Evolutionary conservation across 1,140 invertebrate genomes (phyloP).

Genomic region (Ditylenchus dipsaci): DNA sequence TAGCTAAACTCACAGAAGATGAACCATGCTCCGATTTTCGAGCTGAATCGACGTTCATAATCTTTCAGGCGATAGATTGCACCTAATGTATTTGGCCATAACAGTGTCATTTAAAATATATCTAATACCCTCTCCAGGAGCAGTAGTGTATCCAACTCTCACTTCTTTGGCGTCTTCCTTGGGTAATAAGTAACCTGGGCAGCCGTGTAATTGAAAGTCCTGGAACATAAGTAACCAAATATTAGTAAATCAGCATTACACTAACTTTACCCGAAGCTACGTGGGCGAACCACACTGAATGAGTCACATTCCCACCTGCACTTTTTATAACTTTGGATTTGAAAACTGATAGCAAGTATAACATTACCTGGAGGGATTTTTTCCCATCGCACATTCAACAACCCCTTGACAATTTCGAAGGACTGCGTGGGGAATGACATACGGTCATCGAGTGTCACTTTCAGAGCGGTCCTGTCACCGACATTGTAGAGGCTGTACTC

Average conservation of each 20-base stretch:
- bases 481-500: conserved; percentile 70
- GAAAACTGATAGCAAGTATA: too few species aligned
- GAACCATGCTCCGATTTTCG: conserved; percentile 92
- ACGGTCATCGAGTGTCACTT: conserved; percentile 55
- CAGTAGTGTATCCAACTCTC: conserved; percentile 76
- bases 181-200: conserved; percentile 83
- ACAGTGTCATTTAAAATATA: neutral
- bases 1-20: conserved; percentile 68
- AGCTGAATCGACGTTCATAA: conserved; percentile 92
- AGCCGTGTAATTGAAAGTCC: conserved; percentile 93
- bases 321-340: conserved; percentile 3
- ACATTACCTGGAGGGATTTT: conserved; percentile 34
- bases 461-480: conserved; percentile 59
- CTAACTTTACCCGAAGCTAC: conserved; percentile 60
- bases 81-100: conserved; percentile 36
- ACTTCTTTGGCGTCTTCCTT: conserved; percentile 64
- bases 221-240: conserved; percentile 62
- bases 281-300: conserved; percentile 82
- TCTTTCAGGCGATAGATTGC: conserved; percentile 87
- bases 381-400: conserved; percentile 51
- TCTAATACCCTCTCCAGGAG: conserved; percentile 82
- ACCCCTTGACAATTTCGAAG: conserved; percentile 55
- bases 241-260: neutral
- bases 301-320: conserved; percentile 61
- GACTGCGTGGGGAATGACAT: conserved; percentile 56